These are phyloP conservation scores for Anaspis maculata DNA, from an alignment of 2,888 invertebrate species.

Conservation along the genomic window DNA sequence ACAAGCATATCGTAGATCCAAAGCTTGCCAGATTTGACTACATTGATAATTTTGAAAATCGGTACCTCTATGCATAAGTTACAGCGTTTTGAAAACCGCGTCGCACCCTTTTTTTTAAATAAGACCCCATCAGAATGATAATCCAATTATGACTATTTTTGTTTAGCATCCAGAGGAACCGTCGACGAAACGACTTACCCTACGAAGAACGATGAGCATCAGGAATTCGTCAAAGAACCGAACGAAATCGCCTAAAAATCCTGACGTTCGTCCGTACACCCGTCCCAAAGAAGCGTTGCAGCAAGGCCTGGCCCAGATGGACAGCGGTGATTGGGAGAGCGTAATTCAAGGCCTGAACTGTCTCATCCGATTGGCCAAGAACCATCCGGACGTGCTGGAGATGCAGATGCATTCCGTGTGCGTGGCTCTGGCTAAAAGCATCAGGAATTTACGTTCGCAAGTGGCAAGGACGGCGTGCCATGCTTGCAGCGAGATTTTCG, in stretches of 20 bases:
- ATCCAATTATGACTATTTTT: background rate
- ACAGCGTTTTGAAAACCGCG: too few relatives aligned
- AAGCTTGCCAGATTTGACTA: too few relatives aligned
- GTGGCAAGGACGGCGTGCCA: conserved; percentile 84
- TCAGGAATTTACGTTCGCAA: conserved; percentile 86
- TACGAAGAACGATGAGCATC: conserved; percentile 7
- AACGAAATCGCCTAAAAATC: conserved; percentile 13
- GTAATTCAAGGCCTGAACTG: conserved; percentile 62
- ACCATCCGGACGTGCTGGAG: conserved; percentile 52
- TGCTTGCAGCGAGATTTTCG: conserved; percentile 72
- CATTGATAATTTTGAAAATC: too few relatives aligned
- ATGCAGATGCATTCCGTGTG: conserved; percentile 61
- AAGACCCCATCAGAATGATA: background rate
- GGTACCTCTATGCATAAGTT: too few relatives aligned
- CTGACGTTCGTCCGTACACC: conserved; percentile 42
- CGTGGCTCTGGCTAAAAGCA: conserved; percentile 65
- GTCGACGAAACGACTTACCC: conserved; percentile 17
- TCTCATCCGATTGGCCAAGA: conserved; percentile 49
- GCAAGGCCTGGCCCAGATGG: conserved; percentile 57
- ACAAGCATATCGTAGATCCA: too few relatives aligned
- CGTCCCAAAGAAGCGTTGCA: conserved; percentile 58
- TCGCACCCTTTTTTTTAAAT: too few relatives aligned
- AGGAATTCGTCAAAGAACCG: conserved; percentile 3
- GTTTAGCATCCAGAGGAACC: background rate
- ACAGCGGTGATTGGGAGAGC: conserved; percentile 72